phyloP scores from a whole-genome alignment of 2,113 vertebrate species.

The Varanus salvator region DNA sequence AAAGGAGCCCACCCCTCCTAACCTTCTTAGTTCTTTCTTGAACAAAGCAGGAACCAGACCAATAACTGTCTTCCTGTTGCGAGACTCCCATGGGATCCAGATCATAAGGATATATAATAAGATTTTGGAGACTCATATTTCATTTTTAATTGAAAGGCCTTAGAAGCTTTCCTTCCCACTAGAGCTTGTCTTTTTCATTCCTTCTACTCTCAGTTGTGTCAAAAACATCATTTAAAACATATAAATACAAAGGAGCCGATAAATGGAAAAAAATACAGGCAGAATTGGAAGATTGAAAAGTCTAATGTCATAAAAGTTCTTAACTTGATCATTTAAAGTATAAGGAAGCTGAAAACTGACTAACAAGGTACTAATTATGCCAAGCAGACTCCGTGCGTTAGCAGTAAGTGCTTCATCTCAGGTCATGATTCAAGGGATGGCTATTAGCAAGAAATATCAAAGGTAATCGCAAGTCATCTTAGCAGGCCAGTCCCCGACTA shows the following conservation, averaged over 20 bases:
- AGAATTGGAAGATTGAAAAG: background rate
- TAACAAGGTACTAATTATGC: background rate
- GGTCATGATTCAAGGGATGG: background rate
- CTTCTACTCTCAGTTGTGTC: background rate
- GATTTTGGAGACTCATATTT: background rate
- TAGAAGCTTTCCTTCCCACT: background rate
- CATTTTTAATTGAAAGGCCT: background rate
- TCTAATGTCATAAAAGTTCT: background rate
- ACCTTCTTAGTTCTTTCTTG: background rate
- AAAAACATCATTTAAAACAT: background rate
- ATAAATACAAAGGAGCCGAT: background rate
- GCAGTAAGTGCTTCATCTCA: background rate
- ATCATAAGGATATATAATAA: background rate
- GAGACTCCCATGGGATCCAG: background rate
- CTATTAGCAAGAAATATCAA: background rate
- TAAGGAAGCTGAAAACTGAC: background rate
- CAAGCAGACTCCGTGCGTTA: background rate
- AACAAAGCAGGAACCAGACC: background rate
- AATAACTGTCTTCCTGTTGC: background rate
- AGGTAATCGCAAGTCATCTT: background rate
- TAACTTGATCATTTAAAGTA: background rate
- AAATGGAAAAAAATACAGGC: background rate
- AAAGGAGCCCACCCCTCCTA: background rate
- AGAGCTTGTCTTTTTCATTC: background rate
- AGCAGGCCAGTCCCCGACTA: background rate